These are phyloP conservation scores for Gymnoscopelus microlampas DNA, from an alignment of 2,797 vertebrate species.

Conservation along the genomic window DNA sequence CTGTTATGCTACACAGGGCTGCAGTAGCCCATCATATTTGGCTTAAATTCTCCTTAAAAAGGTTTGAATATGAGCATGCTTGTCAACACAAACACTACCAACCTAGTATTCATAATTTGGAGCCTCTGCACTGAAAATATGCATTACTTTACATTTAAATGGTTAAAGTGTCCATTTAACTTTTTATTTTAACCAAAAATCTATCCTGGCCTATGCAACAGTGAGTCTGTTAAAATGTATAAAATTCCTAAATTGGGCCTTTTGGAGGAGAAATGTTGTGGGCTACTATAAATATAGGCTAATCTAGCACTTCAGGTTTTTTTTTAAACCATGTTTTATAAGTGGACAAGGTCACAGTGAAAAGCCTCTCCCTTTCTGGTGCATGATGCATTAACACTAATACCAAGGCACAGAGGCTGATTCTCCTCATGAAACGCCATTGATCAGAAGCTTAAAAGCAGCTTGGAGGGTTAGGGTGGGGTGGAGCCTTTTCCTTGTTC, in stretches of 20 bases:
- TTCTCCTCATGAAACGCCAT: constrained; percentile 6
- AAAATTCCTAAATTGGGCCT: not conserved
- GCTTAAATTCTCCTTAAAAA: not conserved
- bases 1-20: constrained; percentile 57
- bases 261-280: too few species aligned
- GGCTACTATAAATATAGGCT: not conserved
- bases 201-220: too few species aligned
- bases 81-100: not conserved
- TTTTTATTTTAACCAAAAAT: not conserved
- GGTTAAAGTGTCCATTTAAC: not conserved
- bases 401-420: not conserved
- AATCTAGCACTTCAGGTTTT: not conserved
- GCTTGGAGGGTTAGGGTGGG: not conserved
- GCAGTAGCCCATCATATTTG: not conserved
- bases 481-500: not conserved
- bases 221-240: too few species aligned
- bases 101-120: too few species aligned
- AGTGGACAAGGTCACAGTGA: constrained; percentile 61
- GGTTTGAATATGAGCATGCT: not conserved
- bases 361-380: constrained; percentile 16
- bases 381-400: not conserved
- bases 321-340: constrained; percentile 25
- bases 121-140: not conserved
- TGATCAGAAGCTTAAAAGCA: constrained; percentile 14
- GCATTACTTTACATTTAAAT: not conserved